A percentile compares a stretch with the other conserved stretches of the same genome.
Evolutionary conservation across 2,113 vertebrate species (phyloP).

Genomic region (Perognathus longimembris): DNA sequence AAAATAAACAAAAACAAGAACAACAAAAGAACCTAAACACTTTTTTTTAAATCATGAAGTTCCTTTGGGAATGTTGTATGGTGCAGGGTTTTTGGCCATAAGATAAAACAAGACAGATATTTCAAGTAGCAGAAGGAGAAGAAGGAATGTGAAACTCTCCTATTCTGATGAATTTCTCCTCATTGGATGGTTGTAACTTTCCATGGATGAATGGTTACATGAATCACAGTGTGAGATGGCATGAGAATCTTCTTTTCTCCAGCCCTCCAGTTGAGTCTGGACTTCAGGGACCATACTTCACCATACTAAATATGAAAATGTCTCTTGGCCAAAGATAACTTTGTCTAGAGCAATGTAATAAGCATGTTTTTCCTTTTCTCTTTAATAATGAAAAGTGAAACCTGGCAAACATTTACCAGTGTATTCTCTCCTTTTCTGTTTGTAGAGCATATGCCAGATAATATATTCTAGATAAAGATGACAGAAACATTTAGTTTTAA

Average conservation of each 20-base stretch:
- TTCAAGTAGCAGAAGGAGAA: neutral
- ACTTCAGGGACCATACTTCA: neutral
- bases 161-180: neutral
- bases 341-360: neutral
- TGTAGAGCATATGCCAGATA: neutral
- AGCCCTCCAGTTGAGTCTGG: neutral
- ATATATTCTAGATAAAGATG: neutral
- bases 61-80: neutral
- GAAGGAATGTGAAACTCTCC: neutral
- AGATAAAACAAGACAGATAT: neutral
- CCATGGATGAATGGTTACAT: too few relatives aligned
- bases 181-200: neutral
- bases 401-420: neutral
- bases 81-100: neutral
- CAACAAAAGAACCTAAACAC: neutral
- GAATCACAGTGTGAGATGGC: neutral
- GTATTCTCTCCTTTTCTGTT: neutral
- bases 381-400: neutral
- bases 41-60: too few relatives aligned
- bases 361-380: neutral
- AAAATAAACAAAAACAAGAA: too few relatives aligned
- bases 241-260: too few relatives aligned
- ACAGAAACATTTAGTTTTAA: slow-evolving; percentile 32
- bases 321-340: neutral
- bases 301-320: neutral